phyloP scores from a whole-genome alignment of 1,140 invertebrate species.

The Dicyema japonicum region DNA sequence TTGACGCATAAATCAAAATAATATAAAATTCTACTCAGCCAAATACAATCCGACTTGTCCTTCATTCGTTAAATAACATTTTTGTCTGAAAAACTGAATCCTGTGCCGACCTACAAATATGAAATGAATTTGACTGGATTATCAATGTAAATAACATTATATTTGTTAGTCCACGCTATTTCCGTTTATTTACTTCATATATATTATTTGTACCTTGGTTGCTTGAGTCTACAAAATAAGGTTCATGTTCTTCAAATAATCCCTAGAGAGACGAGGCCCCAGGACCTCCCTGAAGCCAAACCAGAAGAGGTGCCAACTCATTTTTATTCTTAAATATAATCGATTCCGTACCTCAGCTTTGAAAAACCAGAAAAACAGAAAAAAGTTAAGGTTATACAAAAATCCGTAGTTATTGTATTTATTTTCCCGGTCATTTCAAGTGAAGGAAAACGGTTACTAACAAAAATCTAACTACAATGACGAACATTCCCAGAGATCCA shows the following conservation, averaged over 20 bases:
- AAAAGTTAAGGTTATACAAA: too few species aligned
- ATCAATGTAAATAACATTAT: conserved; percentile 46
- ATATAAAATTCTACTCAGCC: too few species aligned
- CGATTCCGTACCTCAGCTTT: too few species aligned
- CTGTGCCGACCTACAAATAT: conserved; percentile 9
- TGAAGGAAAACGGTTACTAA: too few species aligned
- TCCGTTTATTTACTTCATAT: too few species aligned
- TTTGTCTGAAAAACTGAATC: conserved; percentile 14
- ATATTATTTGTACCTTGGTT: conserved; percentile 24
- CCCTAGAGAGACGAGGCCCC: conserved; percentile 42
- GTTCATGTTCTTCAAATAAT: conserved; percentile 45
- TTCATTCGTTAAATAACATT: conserved; percentile 16
- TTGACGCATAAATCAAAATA: too few species aligned
- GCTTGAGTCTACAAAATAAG: conserved; percentile 28
- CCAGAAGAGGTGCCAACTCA: conserved; percentile 32
- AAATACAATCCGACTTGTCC: conserved; percentile 20
- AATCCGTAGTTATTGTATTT: too few species aligned
- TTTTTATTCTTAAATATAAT: too few species aligned
- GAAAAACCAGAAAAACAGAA: too few species aligned
- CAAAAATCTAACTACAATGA: too few species aligned
- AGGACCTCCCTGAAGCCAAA: conserved; percentile 54
- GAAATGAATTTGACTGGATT: conserved; percentile 39
- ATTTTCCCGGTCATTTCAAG: too few species aligned
- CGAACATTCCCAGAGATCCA: too few species aligned
- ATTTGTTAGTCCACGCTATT: conserved; percentile 38